Base-by-base conservation (phyloP, 2,113 vertebrate species). In the Gymnobelideus leadbeateri region DNA sequence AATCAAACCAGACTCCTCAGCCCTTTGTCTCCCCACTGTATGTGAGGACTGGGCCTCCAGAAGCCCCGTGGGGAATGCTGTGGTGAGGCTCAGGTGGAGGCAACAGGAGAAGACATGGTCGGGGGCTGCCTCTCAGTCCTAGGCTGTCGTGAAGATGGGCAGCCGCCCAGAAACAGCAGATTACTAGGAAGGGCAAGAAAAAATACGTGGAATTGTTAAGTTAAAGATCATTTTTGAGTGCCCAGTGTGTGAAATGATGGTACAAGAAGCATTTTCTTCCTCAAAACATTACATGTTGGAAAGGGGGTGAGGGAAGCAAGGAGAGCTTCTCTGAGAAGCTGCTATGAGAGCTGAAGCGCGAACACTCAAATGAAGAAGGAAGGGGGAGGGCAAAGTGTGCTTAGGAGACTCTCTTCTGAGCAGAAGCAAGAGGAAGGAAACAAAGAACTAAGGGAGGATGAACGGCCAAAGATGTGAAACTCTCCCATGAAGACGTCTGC, bases 1-100 rank as follows among this genome's bases (percentile, higher is more conserved):
- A 94, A 8, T 91, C 19, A 94, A 93, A 95, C 51, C 89, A 94
- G 49, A 43, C 91, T 94, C 51, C 89, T 23, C 9, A 53, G 49
- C 51, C 68, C 61, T 0, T n/a, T 52, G 90, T 57, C 25, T 47
- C 77, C 92, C 61, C 51, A 92, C 61, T 49, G 91, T 57, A 93
- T 8, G 11, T 7, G 16, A 93, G 46, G 93, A 90, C 51, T 92
- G 90, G 51, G 93, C 92, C 84, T 91, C n/a, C 91, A 68, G 47
- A 91, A 61, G 93, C 24, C 5, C 26, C 8, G 47, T 6, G 91
- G 12, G 7, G 55, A 43, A 92, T 95, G 91, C 77, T 95, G 50
- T 24, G 53, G 16, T 16, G 52, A 53, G 24, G 53, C 24, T 53
- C 2, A 21, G 53, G 24, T 5, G 24, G 4, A 1, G 23, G 7